phyloP scores from a whole-genome alignment of 2,113 vertebrate genomes.

The Grantiella picta region DNA sequence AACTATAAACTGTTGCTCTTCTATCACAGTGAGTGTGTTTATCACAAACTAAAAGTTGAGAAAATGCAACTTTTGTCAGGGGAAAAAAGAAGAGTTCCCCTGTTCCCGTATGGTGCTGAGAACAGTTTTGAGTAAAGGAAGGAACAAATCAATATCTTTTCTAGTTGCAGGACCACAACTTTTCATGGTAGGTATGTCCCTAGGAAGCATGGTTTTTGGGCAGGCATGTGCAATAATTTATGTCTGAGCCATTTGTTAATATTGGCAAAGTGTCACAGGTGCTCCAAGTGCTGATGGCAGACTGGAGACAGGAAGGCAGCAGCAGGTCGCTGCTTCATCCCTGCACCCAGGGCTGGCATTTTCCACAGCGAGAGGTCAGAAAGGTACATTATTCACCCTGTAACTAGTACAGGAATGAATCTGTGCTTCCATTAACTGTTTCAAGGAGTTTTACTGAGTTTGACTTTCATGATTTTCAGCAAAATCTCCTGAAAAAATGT shows the following conservation, averaged over 20 bases:
- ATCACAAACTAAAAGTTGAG: neutral
- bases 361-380: neutral
- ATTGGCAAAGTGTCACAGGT: neutral
- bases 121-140: neutral
- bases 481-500: neutral
- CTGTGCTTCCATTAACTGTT: neutral
- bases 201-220: neutral
- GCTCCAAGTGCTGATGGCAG: neutral
- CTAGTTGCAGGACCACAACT: neutral
- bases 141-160: neutral
- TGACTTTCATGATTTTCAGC: neutral
- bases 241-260: constrained; percentile 31
- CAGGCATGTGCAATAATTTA: constrained; percentile 5
- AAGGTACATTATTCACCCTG: neutral
- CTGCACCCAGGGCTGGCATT: neutral
- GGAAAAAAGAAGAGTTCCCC: neutral
- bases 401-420: neutral
- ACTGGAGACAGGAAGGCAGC: neutral
- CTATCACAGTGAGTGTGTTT: neutral
- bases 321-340: neutral
- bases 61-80: neutral
- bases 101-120: neutral
- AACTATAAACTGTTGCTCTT: neutral
- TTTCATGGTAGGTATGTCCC: neutral
- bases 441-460: neutral